These are phyloP conservation scores for Perognathus longimembris DNA, from an alignment of 2,113 vertebrate genomes.

Conservation along the genomic window DNA sequence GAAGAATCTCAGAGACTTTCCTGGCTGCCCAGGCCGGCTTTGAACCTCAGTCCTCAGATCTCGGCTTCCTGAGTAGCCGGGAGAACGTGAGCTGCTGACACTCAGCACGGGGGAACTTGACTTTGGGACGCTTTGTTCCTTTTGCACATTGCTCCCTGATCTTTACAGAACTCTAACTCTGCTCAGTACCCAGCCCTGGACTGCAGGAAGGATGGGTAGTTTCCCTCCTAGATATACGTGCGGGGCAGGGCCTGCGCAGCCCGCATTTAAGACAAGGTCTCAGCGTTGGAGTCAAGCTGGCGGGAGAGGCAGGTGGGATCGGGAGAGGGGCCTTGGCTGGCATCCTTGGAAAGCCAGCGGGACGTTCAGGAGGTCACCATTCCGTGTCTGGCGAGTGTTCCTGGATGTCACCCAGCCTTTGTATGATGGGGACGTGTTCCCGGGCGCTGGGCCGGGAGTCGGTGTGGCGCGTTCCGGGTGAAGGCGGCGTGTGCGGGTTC, in stretches of 20 bases:
- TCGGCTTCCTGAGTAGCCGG: no score
- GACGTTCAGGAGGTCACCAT: accelerated
- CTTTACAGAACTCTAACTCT: neutral
- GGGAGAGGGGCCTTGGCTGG: accelerated
- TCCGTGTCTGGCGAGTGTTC: neutral
- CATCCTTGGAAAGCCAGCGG: accelerated
- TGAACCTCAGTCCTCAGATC: no score
- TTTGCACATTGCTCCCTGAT: neutral
- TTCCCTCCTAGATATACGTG: neutral
- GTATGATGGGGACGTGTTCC: neutral
- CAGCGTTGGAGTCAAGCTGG: neutral
- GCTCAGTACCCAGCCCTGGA: neutral
- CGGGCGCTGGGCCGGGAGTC: no score
- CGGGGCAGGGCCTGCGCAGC: neutral
- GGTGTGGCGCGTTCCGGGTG: no score
- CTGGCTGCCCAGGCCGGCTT: no score
- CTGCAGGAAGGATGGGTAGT: neutral
- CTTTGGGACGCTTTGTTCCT: neutral
- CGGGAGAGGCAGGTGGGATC: neutral
- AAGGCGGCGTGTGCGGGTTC: no score
- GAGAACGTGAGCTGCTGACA: no score
- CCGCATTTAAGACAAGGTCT: neutral
- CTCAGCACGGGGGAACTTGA: no score
- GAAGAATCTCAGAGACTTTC: no score
- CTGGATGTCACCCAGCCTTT: neutral